Percentiles rank a stretch among this genome's conserved stretches.
These are phyloP conservation scores for Emys orbicularis DNA, from an alignment of 2,797 vertebrate species.

Conservation along the genomic window DNA sequence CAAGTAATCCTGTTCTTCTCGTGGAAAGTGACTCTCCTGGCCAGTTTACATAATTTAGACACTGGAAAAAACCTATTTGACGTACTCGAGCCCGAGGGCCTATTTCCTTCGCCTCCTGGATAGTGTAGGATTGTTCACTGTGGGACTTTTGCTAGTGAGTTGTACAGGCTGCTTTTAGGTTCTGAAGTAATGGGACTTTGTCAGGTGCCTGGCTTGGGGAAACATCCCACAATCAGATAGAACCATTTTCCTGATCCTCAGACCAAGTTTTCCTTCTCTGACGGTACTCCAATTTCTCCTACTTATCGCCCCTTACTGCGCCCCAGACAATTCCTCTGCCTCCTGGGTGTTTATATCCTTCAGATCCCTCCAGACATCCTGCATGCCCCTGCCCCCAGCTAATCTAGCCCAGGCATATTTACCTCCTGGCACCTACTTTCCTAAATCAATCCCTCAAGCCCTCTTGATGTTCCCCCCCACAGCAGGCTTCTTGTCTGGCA, in stretches of 20 bases:
- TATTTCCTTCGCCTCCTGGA: neutral
- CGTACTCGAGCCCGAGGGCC: neutral
- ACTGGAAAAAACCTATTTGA: constrained; percentile 11
- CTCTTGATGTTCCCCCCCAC: neutral
- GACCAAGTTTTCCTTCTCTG: neutral
- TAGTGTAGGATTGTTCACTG: neutral
- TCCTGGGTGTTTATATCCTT: neutral
- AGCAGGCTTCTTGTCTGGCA: rapidly evolving
- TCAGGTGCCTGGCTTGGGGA: neutral
- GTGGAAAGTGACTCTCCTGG: neutral
- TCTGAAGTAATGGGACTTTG: neutral
- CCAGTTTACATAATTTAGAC: neutral
- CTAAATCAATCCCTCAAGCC: neutral
- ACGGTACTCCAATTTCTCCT: neutral
- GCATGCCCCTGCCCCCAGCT: neutral
- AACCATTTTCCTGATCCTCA: neutral
- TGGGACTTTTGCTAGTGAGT: neutral
- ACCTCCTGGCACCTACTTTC: neutral
- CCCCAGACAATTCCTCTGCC: neutral
- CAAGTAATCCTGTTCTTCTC: neutral
- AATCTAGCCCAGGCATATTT: neutral
- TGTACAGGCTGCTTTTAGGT: neutral
- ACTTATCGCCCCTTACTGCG: neutral
- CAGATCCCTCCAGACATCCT: neutral
- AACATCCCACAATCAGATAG: neutral